Base-by-base conservation (phyloP, 2,797 vertebrate genomes). In the Mycteria americana region DNA sequence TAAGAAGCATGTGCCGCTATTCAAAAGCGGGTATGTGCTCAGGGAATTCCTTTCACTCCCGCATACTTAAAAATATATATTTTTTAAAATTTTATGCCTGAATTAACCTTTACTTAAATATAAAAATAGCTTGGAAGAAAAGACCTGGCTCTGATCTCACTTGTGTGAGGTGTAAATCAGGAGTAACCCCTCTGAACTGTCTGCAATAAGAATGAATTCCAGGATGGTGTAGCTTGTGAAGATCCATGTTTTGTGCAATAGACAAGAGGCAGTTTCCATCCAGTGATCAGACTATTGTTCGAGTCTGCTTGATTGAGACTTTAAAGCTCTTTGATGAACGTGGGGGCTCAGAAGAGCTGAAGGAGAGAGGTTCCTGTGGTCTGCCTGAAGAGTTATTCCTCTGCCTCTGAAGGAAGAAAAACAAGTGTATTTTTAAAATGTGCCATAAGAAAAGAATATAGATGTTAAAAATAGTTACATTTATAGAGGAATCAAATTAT, bases 31-130 rank as follows among this genome's bases (percentile, higher is more conserved):
- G 2, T n/a, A 31, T 14, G 9, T 67, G 33, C 60, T 77, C n/a
- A 54, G 70, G 39, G 17, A 59, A 81, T 65, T 74, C 30, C 57
- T 69, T 92, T 86, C 1, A 8, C 8, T 79, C 15, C n/a, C 5
- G 1, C 5, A 3, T 65, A 67, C 33, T 83, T 83, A 30, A 85
- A 59, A 74, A 45, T 12, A 22, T 4, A 3, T 37, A 31, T 63
- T 8, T 60, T 0, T 8, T 9, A 0, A 46, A 21, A 4, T 5
- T 6, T 45, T 54, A 67, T 48, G 5, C 7, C 22, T 25, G 21
- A 69, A 41, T 85, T 28, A 65, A 69, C 7, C 5, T 70, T 78
- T 75, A 33, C 17, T 63, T 86, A 75, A 62, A 63, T 64, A 51
- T 5, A 28, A 82, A 78, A 41, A 51, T 14, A 75, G 10, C 33